These are phyloP conservation scores for Drosophila paracracens DNA, from an alignment of 2,888 invertebrate species.

Conservation along the genomic window DNA sequence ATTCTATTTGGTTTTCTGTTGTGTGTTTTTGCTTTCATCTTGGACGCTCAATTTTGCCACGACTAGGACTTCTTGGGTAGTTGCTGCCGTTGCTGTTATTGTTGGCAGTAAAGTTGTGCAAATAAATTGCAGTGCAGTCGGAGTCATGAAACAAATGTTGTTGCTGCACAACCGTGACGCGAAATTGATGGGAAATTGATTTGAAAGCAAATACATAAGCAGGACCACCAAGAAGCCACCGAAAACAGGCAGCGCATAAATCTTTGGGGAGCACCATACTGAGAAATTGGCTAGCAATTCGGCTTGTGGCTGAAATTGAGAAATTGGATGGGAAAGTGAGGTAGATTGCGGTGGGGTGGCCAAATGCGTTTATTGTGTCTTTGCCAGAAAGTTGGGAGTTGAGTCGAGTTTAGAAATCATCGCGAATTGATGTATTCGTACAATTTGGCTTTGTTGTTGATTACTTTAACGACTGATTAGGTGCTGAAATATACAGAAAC, in stretches of 20 bases:
- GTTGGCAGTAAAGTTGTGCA: constrained; percentile 57
- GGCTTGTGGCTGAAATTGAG: constrained; percentile 51
- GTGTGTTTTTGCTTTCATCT: constrained; percentile 55
- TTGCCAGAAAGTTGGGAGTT: constrained; percentile 23
- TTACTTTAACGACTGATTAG: constrained; percentile 65
- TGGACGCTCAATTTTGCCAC: constrained; percentile 44
- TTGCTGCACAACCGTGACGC: constrained; percentile 59
- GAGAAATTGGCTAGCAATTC: constrained; percentile 71
- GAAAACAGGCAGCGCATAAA: constrained; percentile 64
- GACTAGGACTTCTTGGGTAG: constrained; percentile 14
- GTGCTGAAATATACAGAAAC: constrained; percentile 56
- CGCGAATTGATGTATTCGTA: constrained; percentile 63
- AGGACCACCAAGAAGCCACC: constrained; percentile 52
- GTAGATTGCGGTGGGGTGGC: not conserved
- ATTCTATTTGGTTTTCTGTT: constrained; percentile 60
- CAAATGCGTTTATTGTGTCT: constrained; percentile 72
- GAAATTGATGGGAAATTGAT: constrained; percentile 79
- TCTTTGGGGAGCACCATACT: constrained; percentile 64
- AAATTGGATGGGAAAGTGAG: constrained; percentile 45
- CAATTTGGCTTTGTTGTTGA: constrained; percentile 68
- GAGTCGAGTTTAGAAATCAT: constrained; percentile 57
- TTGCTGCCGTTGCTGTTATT: constrained; percentile 16
- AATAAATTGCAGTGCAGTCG: constrained; percentile 72
- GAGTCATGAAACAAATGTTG: constrained; percentile 66
- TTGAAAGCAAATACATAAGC: constrained; percentile 81